Evolutionary conservation across 2,797 vertebrate genomes (phyloP), one percentile per base, ranked within the genome.

Genomic region (Xerus rutilus): DNA sequence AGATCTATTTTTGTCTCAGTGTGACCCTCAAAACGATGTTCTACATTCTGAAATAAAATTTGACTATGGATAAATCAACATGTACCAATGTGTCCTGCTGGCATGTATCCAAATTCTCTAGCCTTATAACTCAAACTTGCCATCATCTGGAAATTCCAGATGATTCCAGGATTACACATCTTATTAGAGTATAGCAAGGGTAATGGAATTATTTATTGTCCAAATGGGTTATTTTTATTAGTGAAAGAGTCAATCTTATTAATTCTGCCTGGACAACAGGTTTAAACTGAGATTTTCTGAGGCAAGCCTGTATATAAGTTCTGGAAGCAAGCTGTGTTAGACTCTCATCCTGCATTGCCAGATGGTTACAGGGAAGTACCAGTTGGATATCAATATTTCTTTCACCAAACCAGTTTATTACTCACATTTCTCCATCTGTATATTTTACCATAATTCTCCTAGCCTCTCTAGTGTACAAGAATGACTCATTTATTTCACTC

Each of bases 311-410:
- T 45, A 32, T 69, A 30, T 21, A 78, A 57, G 11, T 1, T 57
- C 15, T 92, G 25, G 62, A 89, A 70, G 10, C 11, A 72, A 88
- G 84, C 8, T 54, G 28, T 18, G 23, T 64, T 69, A 73, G 52
- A n/a, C 2, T 1, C 43, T 21, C 1, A 57, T 5, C 30, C 2
- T 20, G 0, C 12, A 32, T 25, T 1, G 1, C 18, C 5, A 28
- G 12, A 21, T 57, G 52, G 21, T 25, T 49, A 43, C 5, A 21
- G 23, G 7, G 3, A 13, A 76, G 25, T 30, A 59, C 1, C 30
- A 7, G 6, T 8, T 39, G 21, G 13, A n/a, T 64, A 57, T 35
- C 12, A 70, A 67, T 52, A 20, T 86, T 87, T 52, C 62, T 43
- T 77, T 88, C 20, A 23, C 20, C 43, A 89, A 89, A 78, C 14